Percentiles rank a stretch among this genome's conserved stretches.
These are phyloP conservation scores for Parnassius mnemosyne DNA, from an alignment of 2,888 invertebrate genomes.

Conservation along the genomic window DNA sequence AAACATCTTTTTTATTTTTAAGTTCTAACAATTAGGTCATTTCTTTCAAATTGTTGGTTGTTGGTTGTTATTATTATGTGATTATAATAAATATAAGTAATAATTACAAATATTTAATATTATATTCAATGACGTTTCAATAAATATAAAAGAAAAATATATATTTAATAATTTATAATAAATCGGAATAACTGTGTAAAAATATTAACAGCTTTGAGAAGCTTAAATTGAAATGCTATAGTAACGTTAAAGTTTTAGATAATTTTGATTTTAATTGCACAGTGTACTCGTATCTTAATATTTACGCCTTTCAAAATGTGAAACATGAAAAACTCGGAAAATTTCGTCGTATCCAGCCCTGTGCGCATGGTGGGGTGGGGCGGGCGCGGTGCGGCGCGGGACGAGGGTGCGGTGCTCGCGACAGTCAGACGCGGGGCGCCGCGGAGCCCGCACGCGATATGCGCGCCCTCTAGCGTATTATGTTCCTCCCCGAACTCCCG, in stretches of 20 bases:
- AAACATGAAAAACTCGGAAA: constrained; percentile 48
- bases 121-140: no score
- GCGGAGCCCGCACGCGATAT: constrained; percentile 75
- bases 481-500: constrained; percentile 96
- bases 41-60: no score
- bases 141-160: no score
- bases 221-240: no score
- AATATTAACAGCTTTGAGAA: no score
- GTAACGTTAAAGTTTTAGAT: no score
- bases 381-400: constrained; percentile 33
- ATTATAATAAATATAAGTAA: not conserved
- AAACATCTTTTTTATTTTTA: no score
- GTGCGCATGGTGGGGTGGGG: constrained; percentile 40
- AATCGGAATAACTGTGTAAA: no score
- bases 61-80: no score
- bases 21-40: no score
- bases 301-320: constrained; percentile 15
- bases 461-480: constrained; percentile 79
- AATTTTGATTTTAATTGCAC: constrained; percentile 25
- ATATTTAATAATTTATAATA: no score
- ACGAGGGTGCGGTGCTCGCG: constrained; percentile 40
- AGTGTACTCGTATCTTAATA: constrained; percentile 25
- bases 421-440: constrained; percentile 77
- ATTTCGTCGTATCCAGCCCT: constrained; percentile 56
- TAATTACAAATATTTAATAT: not conserved